These are phyloP conservation scores for Apantesis nais DNA, from an alignment of 2,888 invertebrate species.

Conservation along the genomic window DNA sequence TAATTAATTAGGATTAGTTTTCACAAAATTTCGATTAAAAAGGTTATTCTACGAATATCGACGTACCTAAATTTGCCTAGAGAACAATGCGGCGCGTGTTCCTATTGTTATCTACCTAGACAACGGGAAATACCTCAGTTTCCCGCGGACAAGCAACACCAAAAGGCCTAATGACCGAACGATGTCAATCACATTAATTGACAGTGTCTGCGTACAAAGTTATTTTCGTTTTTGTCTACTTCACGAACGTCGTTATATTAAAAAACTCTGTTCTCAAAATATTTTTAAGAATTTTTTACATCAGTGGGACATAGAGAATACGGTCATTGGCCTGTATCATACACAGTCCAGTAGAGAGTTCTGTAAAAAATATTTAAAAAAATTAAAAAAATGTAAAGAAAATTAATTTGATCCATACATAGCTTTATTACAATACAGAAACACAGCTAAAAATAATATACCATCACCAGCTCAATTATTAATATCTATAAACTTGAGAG, in stretches of 20 bases:
- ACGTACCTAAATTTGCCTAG: neutral
- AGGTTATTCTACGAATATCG: neutral
- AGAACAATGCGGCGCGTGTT: slow-evolving; percentile 23
- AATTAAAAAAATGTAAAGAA: too few species aligned
- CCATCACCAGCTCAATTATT: too few species aligned
- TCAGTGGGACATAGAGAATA: too few species aligned
- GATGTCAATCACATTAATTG: slow-evolving; percentile 84
- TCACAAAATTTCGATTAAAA: neutral
- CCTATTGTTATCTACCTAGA: slow-evolving; percentile 50
- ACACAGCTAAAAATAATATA: too few species aligned
- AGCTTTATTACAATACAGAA: too few species aligned
- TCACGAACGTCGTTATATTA: slow-evolving; percentile 37
- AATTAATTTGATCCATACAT: too few species aligned
- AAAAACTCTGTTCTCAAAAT: slow-evolving; percentile 25
- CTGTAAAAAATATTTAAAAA: too few species aligned
- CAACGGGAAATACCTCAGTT: slow-evolving; percentile 51
- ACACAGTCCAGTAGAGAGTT: too few species aligned
- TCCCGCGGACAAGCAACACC: slow-evolving; percentile 47
- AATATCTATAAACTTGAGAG: too few species aligned
- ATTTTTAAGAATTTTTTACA: slow-evolving; percentile 7
- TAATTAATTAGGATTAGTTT: neutral
- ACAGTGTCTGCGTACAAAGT: slow-evolving; percentile 66
- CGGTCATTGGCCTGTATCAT: too few species aligned
- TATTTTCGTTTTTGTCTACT: slow-evolving; percentile 51
- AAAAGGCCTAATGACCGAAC: slow-evolving; percentile 74